Conservation (phyloP, 2,888 invertebrate genomes). For the Papilio elwesi region DNA sequence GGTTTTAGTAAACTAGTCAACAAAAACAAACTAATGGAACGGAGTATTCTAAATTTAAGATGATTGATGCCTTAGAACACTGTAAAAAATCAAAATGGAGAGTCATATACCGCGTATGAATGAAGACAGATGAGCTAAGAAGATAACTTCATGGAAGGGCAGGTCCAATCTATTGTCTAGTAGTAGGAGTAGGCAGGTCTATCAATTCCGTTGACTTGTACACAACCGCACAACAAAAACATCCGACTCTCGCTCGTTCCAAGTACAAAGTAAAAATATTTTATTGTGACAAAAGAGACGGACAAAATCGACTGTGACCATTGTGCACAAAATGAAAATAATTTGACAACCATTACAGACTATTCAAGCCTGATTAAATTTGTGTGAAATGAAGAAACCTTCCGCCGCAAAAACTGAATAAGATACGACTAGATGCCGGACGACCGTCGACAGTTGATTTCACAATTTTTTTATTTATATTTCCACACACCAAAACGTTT, state of each 20-base stretch:
- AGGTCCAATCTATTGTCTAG: too few species aligned
- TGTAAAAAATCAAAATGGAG: too few species aligned
- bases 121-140: too few species aligned
- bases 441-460: slow-evolving; percentile 6
- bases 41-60: too few species aligned
- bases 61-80: too few species aligned
- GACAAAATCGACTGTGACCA: slow-evolving; percentile 9
- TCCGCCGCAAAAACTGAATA: slow-evolving; percentile 7
- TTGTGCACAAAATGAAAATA: neutral
- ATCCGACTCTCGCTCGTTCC: neutral
- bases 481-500: neutral
- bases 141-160: too few species aligned
- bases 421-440: neutral
- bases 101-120: too few species aligned
- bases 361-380: slow-evolving; percentile 8
- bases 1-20: too few species aligned
- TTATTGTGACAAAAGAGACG: neutral
- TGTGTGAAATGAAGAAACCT: slow-evolving; percentile 24
- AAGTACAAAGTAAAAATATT: slow-evolving; percentile 10
- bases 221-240: neutral
- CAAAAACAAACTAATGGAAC: too few species aligned
- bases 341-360: slow-evolving; percentile 16
- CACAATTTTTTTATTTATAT: slow-evolving; percentile 4
- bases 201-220: neutral
- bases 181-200: too few species aligned